Base-by-base conservation (phyloP, 2,888 invertebrate genomes). In the Blomia tropicalis region DNA sequence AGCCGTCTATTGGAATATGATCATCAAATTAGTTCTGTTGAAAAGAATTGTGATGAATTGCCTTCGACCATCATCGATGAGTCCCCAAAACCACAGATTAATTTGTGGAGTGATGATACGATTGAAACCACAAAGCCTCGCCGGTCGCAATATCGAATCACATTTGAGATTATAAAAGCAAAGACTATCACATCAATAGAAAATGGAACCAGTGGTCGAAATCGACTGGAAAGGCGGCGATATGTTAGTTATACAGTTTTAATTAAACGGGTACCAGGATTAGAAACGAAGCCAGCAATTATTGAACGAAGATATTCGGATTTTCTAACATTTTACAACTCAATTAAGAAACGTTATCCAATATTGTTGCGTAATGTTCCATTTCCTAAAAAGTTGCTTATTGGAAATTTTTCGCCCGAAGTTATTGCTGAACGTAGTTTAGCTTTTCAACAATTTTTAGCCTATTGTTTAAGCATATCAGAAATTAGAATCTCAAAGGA, bases 301-400 rank as follows among this genome's bases (percentile, higher is more conserved):
- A 66, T 75, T 19, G 71, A 73, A 63, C 69, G 71, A 27, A 68
- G 75, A 30, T 75, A 74, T 64, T 73, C 74, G 0, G 74, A 75
- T 65, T 75, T 75, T 67, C 71, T 72, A 59, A 68, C 68, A 43
- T 68, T 75, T 4, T 71, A 73, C 67, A 65, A 68, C n/a, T 64
- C 67, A 11, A 64, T 74, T 30, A 69, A 67, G 59, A 71, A 71
- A 63, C 65, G 65, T 5, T 72, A 70, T 63, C 71, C 72, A 1
- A 59, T 69, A 11, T 60, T 70, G 5, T 70, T 74, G 68, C 66
- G 68, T 27, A 68, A 70, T 23, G 69, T 74, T 23, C 68, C 70
- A n/a, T 75, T 75, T 66, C 75, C 75, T 0, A 72, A 71, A 60
- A 75, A 75, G 67, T 66, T 70, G n/a, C 62, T 74, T 3, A 63